Percentiles rank a stretch among this genome's conserved stretches.
Conservation (phyloP, 2,797 vertebrate species). For the Echiichthys vipera region DNA sequence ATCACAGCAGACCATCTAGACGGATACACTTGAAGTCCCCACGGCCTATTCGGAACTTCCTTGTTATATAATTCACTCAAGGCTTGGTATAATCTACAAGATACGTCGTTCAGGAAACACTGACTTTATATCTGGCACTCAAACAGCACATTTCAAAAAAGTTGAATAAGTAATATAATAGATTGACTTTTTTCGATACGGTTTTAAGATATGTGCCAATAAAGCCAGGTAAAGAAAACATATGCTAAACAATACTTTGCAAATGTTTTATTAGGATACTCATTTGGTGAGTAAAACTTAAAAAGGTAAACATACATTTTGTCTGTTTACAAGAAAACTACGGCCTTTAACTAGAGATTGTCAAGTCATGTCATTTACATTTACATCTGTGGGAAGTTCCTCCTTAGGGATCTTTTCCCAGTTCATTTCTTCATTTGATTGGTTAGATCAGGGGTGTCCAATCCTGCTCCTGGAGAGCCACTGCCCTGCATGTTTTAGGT, state of each 20-base stretch:
- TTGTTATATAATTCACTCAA: not conserved
- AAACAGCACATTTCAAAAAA: not conserved
- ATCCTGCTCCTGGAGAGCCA: no score
- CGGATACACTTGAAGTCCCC: slow-evolving; percentile 5
- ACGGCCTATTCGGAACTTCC: not conserved
- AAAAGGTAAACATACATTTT: not conserved
- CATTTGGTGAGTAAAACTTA: not conserved
- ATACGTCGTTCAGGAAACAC: not conserved
- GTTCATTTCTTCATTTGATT: not conserved
- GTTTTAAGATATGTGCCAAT: not conserved
- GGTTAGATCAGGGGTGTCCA: no score
- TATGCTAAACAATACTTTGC: not conserved
- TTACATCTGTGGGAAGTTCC: not conserved
- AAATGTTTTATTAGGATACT: not conserved
- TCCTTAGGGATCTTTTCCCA: no score
- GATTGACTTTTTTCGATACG: not conserved
- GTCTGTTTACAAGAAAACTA: not conserved
- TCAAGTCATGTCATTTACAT: not conserved
- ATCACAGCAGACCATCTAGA: slow-evolving; percentile 14
- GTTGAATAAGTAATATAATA: not conserved
- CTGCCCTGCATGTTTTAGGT: no score
- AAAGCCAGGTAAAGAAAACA: not conserved
- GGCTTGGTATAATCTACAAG: slow-evolving; percentile 7
- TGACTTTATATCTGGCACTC: not conserved
- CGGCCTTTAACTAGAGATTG: not conserved